Base-by-base conservation (phyloP, 2,113 vertebrate genomes). In the Podiceps cristatus region DNA sequence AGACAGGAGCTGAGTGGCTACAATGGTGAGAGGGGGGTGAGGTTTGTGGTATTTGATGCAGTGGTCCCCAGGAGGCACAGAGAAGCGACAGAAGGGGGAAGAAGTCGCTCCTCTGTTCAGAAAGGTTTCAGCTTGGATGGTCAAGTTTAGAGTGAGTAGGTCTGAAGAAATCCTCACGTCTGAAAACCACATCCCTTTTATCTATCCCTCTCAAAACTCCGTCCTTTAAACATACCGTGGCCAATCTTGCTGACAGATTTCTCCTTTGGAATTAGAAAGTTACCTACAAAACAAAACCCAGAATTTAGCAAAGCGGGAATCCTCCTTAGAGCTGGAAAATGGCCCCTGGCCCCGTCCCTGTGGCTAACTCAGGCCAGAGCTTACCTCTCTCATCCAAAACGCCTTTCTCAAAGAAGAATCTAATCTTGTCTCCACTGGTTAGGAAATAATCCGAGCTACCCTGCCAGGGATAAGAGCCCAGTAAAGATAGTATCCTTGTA, bases 321-420 rank as follows among this genome's bases (percentile, higher is more conserved):
- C 1, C 0, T 27, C 27, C 25, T 25, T 20, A 18, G 11, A 66
- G 13, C 29, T 84, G 19, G 23, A 59, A 86, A 37, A 4, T 5
- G 8, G 14, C 23, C 31, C 37, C 69, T 1, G 1, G 3, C 35
- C 24, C 77, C 49, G 13, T 62, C 18, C 0, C 5, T 19, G 2
- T 5, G 64, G 20, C 47, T 18, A 33, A n/a, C 52, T 62, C 58
- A 67, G 6, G 72, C 66, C 63, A 73, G 56, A 27, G 3, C 94
- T 95, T 94, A 99, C 99, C 99, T 98, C 98, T 98, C 68, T 98
- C 96, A 31, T 99, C 98, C 95, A 99, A 99, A 97, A 99, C 99
- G 14, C 98, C 99, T 96, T 99, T 99, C 91, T 99, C 99, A 93
- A 99, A 99, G 98, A 99, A 99, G 97, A 99, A 99, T 40, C 99